Base-by-base conservation (phyloP, 2,113 vertebrate species). In the Hemibagrus wyckioides region DNA sequence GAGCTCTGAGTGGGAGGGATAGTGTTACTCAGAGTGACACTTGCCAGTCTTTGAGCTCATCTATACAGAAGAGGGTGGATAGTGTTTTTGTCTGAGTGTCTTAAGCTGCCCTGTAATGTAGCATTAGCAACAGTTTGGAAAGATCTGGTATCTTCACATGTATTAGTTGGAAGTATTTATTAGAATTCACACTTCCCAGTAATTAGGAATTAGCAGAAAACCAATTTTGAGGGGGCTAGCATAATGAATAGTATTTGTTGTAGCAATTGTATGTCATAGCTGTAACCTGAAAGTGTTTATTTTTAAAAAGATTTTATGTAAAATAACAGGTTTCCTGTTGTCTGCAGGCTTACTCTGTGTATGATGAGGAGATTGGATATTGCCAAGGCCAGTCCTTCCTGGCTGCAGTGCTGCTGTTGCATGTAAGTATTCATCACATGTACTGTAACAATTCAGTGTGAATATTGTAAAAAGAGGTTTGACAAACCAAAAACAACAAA, bases 361-460 rank as follows among this genome's bases (percentile, higher is more conserved):
- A 97, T 28, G 98, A 99, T 86, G 97, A 98, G 89, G 98, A 99
- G 91, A 99, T 99, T n/a, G 98, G 98, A 36, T 99, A 99, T 86
- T 99, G 98, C 92, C 98, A 98, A 92, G 98, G 98, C 79, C 98
- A 99, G 93, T 99, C 98, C 5, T 99, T 99, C 91, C 96, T 99
- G 30, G 98, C 97, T 85, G 98, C 98, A 59, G 98, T 99, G 76
- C 94, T 99, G 59, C 95, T 99, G 4, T 95, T 99, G 65, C 98
- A 99, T 88, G 98, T 99, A 91, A 98, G 98, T 99, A 61, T 50
- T 84, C 1, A 21, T 50, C 6, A 33, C 6, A 13, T 77, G 30
- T 76, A 77, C 50, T 77, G 4, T 11, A 44, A 56, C 52, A 39
- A 15, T 82, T 73, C 4, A 63, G 36, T 30, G 82, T 71, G 21